Base-by-base conservation (phyloP, 2,113 vertebrate genomes). In the Barnardius zonarius region DNA sequence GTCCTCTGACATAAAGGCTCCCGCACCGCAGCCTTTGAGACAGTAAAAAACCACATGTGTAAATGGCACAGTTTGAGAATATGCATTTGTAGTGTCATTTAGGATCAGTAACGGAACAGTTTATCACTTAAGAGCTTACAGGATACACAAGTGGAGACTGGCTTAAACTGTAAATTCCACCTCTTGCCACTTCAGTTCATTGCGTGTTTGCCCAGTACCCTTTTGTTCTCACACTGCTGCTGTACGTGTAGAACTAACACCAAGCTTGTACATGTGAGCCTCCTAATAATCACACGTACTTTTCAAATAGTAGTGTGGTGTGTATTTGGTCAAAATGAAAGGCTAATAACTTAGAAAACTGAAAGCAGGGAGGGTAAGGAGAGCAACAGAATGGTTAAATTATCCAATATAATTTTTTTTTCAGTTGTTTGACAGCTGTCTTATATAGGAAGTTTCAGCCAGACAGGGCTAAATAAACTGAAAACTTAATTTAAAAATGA, bases 401-500 rank as follows among this genome's bases (percentile, higher is more conserved):
- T 66, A 37, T 16, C 63, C 35, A 10, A 10, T 61, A 9, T 11
- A 6, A 2, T 33, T 41, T 46, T 35, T 35, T 44, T 72, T 33
- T 35, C 10, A 43, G 7, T 62, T 69, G 25, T 70, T 92, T n/a
- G 79, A 69, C 78, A 85, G 57, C 83, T 86, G 83, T 86, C 48
- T 54, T 68, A 2, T 4, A 2, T 61, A 75, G 83, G 86, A 88
- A 84, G 24, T 52, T 90, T 86, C 61, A 93, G 41, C 46, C 76
- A 94, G 74, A 51, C 63, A 70, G 72, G 55, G 23, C 69, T 86
- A 73, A 88, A 63, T 62, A 94, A 88, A 94, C 83, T 8, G 11
- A 89, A 88, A 89, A 62, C 63, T 80, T 92, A 28, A 89, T 59
- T 64, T 88, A 85, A 91, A 82, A 39, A 74, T 89, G 77, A 76